phyloP scores from a whole-genome alignment of 2,888 invertebrate genomes.

The Pimpla rufipes region DNA sequence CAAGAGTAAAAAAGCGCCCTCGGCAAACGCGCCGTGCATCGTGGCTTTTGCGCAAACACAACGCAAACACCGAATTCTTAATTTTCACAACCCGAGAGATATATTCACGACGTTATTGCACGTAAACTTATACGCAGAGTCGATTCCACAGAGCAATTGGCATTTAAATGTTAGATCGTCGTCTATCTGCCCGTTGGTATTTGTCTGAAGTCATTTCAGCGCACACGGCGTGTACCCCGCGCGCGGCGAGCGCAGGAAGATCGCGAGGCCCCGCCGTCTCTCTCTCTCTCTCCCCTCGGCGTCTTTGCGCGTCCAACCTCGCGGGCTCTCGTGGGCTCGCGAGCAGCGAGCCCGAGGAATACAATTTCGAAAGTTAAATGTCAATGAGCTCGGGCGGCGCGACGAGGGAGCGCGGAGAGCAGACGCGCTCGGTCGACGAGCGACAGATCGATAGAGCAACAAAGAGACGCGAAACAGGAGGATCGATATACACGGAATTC shows the following conservation, averaged over 20 bases:
- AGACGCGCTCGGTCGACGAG: neutral
- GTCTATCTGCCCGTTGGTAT: constrained; percentile 81
- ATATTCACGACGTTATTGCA: constrained; percentile 22
- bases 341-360: constrained; percentile 49
- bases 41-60: constrained; percentile 20
- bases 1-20: neutral
- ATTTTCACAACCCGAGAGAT: constrained; percentile 31
- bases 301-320: constrained; percentile 23
- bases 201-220: constrained; percentile 71
- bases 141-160: constrained; percentile 75
- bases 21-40: constrained; percentile 11
- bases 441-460: constrained; percentile 58
- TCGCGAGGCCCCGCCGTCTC: neutral
- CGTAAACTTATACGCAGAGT: constrained; percentile 38
- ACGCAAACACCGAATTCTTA: constrained; percentile 44
- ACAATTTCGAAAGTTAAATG: constrained; percentile 84
- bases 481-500: constrained; percentile 21
- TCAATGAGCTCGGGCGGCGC: constrained; percentile 76
- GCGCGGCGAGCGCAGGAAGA: constrained; percentile 67
- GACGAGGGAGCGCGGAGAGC: neutral
- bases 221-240: constrained; percentile 45
- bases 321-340: neutral
- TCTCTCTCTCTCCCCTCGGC: constrained; percentile 48
- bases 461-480: constrained; percentile 30
- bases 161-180: constrained; percentile 83